Base-by-base conservation (phyloP, 1,140 invertebrate genomes). In the Diorhabda elongata region DNA sequence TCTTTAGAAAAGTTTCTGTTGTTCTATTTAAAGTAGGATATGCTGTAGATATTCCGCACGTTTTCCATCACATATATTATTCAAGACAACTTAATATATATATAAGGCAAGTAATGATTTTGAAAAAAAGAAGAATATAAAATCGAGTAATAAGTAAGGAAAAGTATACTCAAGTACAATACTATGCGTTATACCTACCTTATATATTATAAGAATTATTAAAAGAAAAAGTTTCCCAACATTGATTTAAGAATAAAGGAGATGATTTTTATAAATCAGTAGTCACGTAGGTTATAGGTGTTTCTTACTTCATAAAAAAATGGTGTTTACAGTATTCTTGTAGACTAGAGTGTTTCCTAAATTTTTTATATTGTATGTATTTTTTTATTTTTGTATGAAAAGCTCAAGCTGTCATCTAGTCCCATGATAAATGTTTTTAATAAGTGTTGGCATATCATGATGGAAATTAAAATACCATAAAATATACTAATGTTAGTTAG, bases 381-480 rank as follows among this genome's bases (percentile, higher is more conserved):
- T 81, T 81, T 75, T 81, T 81, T 80, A 80, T 81, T 81, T 81
- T 81, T 81, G 78, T 81, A 80, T 80, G 74, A 80, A 74, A 81
- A 80, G 80, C 80, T 81, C 80, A 81, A 81, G 78, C 78, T 78
- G 75, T 77, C 77, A 78, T 81, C 80, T 81, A 81, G 80, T 81
- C 80, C 78, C 79, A 76, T 73, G 73, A 71, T 72, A 69, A 44
- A 68, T 69, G 63, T 74, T 68, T 71, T 70, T 65, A 76, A 70
- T 75, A 74, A 76, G 70, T 73, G 71, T 78, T 77, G 75, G 78
- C 78, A 79, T 79, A 78, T 78, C 78, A 77, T 71, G 67, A 65
- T 11, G 58, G 11, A 60, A 60, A 5, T 11, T 60, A 42, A 60
- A 60, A 60, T 60, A 60, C 11, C 58, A 60, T 6, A 60, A 42